Conservation (phyloP, 2,888 invertebrate species). For the Nephrotoma flavescens region DNA sequence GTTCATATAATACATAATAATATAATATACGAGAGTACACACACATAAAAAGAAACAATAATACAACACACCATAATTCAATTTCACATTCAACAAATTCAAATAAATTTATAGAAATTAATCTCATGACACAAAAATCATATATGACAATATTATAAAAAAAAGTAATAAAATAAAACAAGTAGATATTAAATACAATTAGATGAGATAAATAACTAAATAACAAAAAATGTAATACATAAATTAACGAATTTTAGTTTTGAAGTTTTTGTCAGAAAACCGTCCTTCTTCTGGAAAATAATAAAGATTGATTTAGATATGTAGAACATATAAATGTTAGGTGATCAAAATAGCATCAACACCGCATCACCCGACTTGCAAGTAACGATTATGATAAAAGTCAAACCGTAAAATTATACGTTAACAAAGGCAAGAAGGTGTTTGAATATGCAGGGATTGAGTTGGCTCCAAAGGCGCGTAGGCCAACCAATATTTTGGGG, state of each 20-base stretch:
- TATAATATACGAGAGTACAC: background rate
- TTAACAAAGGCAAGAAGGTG: no score
- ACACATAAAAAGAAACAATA: background rate
- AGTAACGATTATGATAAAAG: no score
- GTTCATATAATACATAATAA: background rate
- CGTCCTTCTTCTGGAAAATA: no score
- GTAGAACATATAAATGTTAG: no score
- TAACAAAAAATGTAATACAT: background rate
- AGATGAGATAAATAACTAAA: background rate
- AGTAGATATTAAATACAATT: background rate
- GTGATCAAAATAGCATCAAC: no score
- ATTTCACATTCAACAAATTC: background rate
- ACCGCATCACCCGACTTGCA: no score
- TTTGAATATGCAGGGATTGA: no score
- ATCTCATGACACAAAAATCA: background rate
- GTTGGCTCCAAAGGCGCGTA: no score
- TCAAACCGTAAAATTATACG: no score
- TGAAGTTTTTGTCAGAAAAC: background rate
- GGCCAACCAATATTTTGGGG: no score
- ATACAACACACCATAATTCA: background rate
- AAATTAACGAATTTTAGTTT: background rate
- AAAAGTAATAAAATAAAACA: background rate
- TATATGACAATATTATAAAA: background rate
- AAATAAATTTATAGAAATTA: background rate
- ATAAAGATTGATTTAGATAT: no score